Evolutionary conservation across 2,797 vertebrate species (phyloP), one percentile per base, ranked within the genome.

Genomic region (Centropyge bicolor): DNA sequence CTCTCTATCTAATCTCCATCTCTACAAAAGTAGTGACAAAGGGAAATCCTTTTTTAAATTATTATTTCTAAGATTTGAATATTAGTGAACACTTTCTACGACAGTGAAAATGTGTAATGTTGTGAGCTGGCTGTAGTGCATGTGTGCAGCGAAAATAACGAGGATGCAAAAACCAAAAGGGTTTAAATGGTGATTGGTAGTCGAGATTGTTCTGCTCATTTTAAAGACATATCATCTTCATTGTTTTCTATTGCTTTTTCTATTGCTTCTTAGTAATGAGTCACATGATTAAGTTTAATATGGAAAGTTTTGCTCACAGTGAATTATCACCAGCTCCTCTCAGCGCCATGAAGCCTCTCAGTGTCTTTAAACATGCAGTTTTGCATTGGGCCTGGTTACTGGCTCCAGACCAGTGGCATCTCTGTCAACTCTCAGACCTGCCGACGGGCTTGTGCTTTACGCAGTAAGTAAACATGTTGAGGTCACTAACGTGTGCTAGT

Each of bases 401-500:
- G 22, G 12, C 24, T 24, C 31, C 13, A n/a, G 35, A 62, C 19
- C 51, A 74, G 35, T 51, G 24, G 16, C 16, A 51, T 59, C 19
- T 24, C 46, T 55, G 55, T 27, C 24, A 49, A 7, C 17, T 76
- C 40, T 38, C 27, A 59, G 13, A 70, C 49, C 35, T 5, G 20
- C 45, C 57, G 63, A 57, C 10, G 9, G 31, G 8, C 55, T 38
- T 16, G 27, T 52, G 46, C 55, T 76, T 69, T 60, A 38, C 76
- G 52, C 20, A 24, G 54, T 70, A 20, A 76, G 43, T 76, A 80
- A 85, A 74, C 4, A 2, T 51, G 65, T 54, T 54, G 9, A 36
- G 52, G 35, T 73, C 36, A 65, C 38, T 62, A 43, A 41, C n/a
- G 65, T 73, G 35, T 64, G 66, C 59, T 27, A 48, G 52, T 46